Conservation (phyloP, 2,888 invertebrate genomes). For the Lasioglossum lativentre region DNA sequence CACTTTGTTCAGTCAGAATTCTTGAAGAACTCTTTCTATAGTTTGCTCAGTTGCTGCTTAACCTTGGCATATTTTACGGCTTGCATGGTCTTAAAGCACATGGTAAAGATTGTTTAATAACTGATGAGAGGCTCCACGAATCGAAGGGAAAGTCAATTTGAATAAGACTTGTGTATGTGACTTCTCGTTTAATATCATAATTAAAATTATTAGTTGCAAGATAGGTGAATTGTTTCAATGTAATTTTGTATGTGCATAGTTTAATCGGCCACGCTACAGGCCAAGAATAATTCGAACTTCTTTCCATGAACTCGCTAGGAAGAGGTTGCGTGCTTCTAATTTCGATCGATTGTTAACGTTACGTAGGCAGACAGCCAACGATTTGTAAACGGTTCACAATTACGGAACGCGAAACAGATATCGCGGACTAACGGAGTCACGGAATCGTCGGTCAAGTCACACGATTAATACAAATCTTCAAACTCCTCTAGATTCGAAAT, state of each 20-base stretch:
- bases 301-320: neutral
- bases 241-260: neutral
- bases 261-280: neutral
- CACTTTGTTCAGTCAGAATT: too few relatives aligned
- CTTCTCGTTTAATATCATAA: too few relatives aligned
- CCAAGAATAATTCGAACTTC: slow-evolving; percentile 4
- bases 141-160: neutral
- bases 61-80: neutral
- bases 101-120: neutral
- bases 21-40: neutral
- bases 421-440: neutral
- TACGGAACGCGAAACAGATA: slow-evolving; percentile 3
- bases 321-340: slow-evolving; percentile 27
- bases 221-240: neutral
- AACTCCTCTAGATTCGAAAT: neutral
- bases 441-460: neutral
- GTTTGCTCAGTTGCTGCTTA: neutral
- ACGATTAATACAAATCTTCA: neutral
- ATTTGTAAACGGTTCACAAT: slow-evolving; percentile 32
- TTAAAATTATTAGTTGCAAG: neutral
- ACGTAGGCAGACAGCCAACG: slow-evolving; percentile 21
- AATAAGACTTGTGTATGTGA: neutral
- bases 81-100: neutral
- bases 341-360: slow-evolving; percentile 45
- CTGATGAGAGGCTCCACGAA: neutral